Conservation (phyloP, 2,888 invertebrate species). For the Rhagium mordax region DNA sequence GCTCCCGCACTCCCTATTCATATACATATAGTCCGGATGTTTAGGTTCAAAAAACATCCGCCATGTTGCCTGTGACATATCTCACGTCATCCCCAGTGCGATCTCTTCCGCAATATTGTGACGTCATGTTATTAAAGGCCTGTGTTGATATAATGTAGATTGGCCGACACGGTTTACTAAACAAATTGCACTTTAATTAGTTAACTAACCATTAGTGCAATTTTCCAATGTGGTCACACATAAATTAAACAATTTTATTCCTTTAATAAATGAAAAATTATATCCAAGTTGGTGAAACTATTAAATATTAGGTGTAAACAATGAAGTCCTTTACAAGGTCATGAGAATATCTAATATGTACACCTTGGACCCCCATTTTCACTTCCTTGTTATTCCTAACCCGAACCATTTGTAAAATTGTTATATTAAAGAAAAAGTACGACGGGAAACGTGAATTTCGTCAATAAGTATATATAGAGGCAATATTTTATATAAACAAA, state of each 20-base stretch:
- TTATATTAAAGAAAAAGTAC: too few relatives aligned
- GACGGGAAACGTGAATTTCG: too few relatives aligned
- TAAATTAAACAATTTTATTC: not conserved
- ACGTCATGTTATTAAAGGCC: slow-evolving; percentile 65
- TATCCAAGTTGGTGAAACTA: too few relatives aligned
- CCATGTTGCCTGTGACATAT: slow-evolving; percentile 70
- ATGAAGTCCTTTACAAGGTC: not conserved
- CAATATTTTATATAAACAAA: too few relatives aligned
- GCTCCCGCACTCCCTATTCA: slow-evolving; percentile 29
- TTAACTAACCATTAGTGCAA: not conserved
- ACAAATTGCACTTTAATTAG: slow-evolving; percentile 26
- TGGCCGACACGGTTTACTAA: slow-evolving; percentile 51
- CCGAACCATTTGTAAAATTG: not conserved
- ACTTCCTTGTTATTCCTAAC: not conserved
- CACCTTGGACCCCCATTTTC: not conserved
- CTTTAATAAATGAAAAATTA: too few relatives aligned
- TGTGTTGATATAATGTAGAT: slow-evolving; percentile 59
- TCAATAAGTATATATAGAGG: too few relatives aligned
- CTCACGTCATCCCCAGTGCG: slow-evolving; percentile 67
- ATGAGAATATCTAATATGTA: not conserved
- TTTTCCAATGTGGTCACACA: not conserved
- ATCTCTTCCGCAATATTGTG: slow-evolving; percentile 60
- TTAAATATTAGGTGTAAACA: not conserved
- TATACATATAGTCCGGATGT: slow-evolving; percentile 59
- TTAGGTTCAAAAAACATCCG: slow-evolving; percentile 66